Evolutionary conservation across 2,113 vertebrate species (phyloP), one percentile per base, ranked within the genome.

Genomic region (Sander vitreus): DNA sequence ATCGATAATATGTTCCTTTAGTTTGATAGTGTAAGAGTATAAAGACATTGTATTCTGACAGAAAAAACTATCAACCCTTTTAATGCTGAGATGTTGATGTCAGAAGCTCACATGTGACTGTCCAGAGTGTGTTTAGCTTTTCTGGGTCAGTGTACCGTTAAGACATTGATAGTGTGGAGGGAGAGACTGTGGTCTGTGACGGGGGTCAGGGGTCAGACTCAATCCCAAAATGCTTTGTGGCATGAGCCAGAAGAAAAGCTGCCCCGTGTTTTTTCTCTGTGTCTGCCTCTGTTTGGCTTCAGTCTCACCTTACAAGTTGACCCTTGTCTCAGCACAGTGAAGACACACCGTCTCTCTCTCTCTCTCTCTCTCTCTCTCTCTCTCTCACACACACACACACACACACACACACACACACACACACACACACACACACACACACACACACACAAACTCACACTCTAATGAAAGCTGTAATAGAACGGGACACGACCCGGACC

Each of bases 231-330:
- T 86, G 80, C 77, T 81, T 70, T 76, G 59, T 78, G 70, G 53
- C 51, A 59, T 1, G 6, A 82, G 70, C 58, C 66, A 64, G 43
- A 63, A 43, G 55, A 15, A 27, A 73, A 69, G 64, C 47, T 57
- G 48, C 30, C 60, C 55, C 6, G 13, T 78, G 51, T 73, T 84
- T 75, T 75, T 71, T 27, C 64, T 25, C 66, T 53, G 57, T 33
- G 78, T 66, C 81, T 78, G 74, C 70, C 80, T 80, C 57, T 80
- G 33, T 57, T n/a, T 45, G 18, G 36, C 53, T 81, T 78, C 81
- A 73, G 58, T 57, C 64, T 87, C 64, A 85, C 79, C 85, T 85
- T 83, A 83, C 76, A 80, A 33, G 74, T 39, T 84, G 78, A 84
- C 76, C 77, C 23, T 59, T 63, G 63, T 80, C 76, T 71, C 16